Evolutionary conservation across 2,888 invertebrate species (phyloP).

Genomic region (Folsomia candida): DNA sequence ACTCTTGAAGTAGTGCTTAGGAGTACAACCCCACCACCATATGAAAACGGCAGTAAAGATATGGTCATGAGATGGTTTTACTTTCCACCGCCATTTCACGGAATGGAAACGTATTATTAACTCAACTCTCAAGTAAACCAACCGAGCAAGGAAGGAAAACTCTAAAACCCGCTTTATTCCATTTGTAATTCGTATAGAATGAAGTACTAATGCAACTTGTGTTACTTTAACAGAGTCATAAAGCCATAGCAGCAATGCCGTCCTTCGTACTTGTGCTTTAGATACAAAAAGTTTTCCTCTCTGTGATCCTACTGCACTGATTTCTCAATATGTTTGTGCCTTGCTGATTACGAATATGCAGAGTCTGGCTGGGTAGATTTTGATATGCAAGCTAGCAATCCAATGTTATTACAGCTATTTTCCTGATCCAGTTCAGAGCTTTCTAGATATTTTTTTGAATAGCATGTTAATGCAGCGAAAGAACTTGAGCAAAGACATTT

Average conservation of each 20-base stretch:
- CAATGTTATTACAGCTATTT: not conserved
- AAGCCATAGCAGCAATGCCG: not conserved
- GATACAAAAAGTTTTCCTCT: too few relatives aligned
- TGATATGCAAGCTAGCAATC: not conserved
- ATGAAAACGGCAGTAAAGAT: slow-evolving; percentile 9
- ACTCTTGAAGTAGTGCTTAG: too few relatives aligned
- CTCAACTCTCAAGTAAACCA: slow-evolving; percentile 1
- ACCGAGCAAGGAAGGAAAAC: not conserved
- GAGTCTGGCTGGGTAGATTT: not conserved
- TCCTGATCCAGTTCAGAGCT: not conserved
- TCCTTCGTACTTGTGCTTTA: not conserved
- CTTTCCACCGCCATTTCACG: not conserved
- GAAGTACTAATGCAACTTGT: slow-evolving; percentile 4
- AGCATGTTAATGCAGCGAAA: not conserved
- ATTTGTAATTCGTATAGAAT: not conserved
- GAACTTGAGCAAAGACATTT: not conserved
- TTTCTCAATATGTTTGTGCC: not conserved
- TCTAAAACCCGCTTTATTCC: not conserved
- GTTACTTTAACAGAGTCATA: not conserved
- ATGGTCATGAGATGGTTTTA: slow-evolving; percentile 2
- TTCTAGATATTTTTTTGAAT: not conserved
- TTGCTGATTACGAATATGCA: not conserved
- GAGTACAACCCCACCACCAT: not conserved
- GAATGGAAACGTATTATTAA: slow-evolving; percentile 11
- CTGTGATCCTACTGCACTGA: too few relatives aligned